Conservation (phyloP, 2,113 vertebrate genomes). For the Coryphaenoides rupestris region DNA sequence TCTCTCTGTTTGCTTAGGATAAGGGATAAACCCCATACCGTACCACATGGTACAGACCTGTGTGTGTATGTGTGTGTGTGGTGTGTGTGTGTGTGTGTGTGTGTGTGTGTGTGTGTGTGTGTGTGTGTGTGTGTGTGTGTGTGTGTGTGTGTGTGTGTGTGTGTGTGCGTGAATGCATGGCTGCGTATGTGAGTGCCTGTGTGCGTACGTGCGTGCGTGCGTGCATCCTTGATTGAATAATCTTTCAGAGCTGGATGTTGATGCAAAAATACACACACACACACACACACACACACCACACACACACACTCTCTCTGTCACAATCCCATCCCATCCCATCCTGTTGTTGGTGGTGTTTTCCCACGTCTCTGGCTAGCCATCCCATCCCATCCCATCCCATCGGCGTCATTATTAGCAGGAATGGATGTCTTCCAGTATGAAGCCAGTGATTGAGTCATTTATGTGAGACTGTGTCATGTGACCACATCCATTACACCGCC, state of each 20-base stretch:
- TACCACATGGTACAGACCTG: neutral
- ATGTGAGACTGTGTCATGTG: slow-evolving; percentile 28
- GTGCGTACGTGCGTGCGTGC: neutral
- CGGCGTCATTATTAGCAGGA: neutral
- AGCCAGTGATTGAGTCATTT: slow-evolving; percentile 1
- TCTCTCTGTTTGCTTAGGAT: slow-evolving; percentile 14
- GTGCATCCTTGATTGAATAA: neutral
- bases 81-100: slow-evolving; percentile 4
- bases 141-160: neutral
- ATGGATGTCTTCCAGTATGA: neutral
- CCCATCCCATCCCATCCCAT: neutral
- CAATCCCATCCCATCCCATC: neutral
- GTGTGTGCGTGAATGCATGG: slow-evolving; percentile 4
- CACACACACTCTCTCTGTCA: neutral
- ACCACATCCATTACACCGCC: slow-evolving; percentile 37
- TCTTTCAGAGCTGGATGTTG: too few species aligned
- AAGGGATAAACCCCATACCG: neutral
- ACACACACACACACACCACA: neutral
- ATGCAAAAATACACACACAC: too few species aligned
- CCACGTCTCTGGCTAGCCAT: too few species aligned
- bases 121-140: neutral
- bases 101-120: slow-evolving; percentile 9
- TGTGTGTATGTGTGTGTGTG: neutral
- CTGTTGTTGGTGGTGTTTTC: too few species aligned
- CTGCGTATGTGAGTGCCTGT: neutral